Evolutionary conservation across 1,140 invertebrate genomes (phyloP).

Genomic region (Drosophila eugracilis): DNA sequence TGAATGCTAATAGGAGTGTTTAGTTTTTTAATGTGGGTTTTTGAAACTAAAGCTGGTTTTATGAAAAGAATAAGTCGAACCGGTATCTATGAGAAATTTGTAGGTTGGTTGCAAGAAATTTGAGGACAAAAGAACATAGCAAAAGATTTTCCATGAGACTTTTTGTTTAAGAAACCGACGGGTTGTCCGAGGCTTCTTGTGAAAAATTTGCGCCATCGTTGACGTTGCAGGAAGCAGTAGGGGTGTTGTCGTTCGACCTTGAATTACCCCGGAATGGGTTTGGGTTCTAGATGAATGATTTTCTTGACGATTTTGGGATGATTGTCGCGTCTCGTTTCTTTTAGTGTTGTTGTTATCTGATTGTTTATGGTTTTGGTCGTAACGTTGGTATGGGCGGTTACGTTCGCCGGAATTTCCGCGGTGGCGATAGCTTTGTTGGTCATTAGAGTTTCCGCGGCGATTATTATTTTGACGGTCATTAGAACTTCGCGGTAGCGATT

Average conservation of each 20-base stretch:
- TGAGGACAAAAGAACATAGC: not conserved
- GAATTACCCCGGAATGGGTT: constrained; percentile 6
- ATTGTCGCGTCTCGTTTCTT: not conserved
- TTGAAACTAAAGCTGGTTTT: not conserved
- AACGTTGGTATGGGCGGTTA: too few species aligned
- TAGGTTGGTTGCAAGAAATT: not conserved
- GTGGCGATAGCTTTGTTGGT: too few species aligned
- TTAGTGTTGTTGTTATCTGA: constrained; percentile 1
- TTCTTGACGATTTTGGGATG: not conserved
- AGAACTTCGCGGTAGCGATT: too few species aligned
- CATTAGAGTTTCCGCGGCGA: too few species aligned
- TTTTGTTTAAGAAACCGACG: constrained; percentile 7
- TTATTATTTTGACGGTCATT: too few species aligned
- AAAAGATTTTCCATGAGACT: not conserved
- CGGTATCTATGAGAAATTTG: constrained; percentile 1
- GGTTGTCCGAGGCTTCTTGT: too few species aligned
- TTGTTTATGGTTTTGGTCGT: constrained; percentile 8
- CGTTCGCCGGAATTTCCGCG: too few species aligned
- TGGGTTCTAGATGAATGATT: not conserved
- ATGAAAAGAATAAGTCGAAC: constrained; percentile 9
- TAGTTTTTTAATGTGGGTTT: not conserved
- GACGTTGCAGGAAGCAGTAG: constrained; percentile 10
- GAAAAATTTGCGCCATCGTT: constrained; percentile 16
- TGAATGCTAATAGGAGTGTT: not conserved
- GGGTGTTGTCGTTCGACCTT: constrained; percentile 1